Evolutionary conservation across 2,888 invertebrate genomes (phyloP).

Genomic region (Lasioglossum pauxillum): DNA sequence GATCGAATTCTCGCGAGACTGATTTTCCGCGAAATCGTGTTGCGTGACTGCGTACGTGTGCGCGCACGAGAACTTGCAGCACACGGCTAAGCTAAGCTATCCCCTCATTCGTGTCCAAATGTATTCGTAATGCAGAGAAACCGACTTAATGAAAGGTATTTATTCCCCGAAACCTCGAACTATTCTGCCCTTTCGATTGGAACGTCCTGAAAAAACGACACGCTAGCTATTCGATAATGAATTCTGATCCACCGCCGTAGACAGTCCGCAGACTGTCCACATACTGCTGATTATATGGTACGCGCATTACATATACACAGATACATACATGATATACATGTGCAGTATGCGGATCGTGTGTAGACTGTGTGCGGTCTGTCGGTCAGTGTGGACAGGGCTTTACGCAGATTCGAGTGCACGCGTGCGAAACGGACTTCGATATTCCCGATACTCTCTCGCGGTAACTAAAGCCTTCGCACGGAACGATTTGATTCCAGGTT

Average conservation of each 20-base stretch:
- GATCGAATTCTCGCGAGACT: background rate
- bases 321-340: too few relatives aligned
- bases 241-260: too few relatives aligned
- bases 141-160: constrained; percentile 56
- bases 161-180: constrained; percentile 24
- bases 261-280: too few relatives aligned
- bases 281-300: too few relatives aligned
- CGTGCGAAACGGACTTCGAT: background rate
- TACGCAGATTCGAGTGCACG: background rate
- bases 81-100: background rate
- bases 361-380: too few relatives aligned
- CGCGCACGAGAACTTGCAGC: background rate
- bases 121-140: constrained; percentile 29
- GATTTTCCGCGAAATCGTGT: background rate
- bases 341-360: too few relatives aligned
- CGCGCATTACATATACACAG: too few relatives aligned
- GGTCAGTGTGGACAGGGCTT: too few relatives aligned
- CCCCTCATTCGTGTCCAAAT: constrained; percentile 22
- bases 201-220: background rate
- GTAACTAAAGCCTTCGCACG: background rate
- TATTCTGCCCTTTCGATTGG: background rate
- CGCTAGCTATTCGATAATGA: too few relatives aligned
- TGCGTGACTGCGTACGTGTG: background rate
- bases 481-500: constrained; percentile 4
- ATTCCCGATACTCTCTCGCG: background rate